A percentile compares a stretch with the other conserved stretches of the same genome.
Evolutionary conservation across 2,888 invertebrate genomes (phyloP).

Genomic region (Dorcus hopei): DNA sequence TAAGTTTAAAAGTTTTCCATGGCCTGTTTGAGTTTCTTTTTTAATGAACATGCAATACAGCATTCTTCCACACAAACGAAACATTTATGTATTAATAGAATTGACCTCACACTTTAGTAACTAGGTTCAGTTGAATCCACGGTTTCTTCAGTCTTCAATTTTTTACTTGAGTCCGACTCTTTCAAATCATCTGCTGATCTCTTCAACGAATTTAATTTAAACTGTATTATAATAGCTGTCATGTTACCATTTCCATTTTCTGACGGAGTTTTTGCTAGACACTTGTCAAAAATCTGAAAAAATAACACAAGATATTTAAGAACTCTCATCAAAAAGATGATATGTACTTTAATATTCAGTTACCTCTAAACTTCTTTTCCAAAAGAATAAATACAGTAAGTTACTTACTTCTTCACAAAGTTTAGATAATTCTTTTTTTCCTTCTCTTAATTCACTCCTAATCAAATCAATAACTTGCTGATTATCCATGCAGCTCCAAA

Average conservation of each 20-base stretch:
- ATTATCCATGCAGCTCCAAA: slow-evolving; percentile 97
- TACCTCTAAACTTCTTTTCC: background rate
- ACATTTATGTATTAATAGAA: too few species aligned
- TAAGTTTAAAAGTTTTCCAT: too few species aligned
- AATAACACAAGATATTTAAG: background rate
- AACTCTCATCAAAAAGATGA: background rate
- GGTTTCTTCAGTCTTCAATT: slow-evolving; percentile 39
- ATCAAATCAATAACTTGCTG: slow-evolving; percentile 94
- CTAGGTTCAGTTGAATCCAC: too few species aligned
- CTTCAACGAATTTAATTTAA: slow-evolving; percentile 53
- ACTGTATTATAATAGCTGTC: slow-evolving; percentile 92
- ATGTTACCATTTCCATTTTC: slow-evolving; percentile 84
- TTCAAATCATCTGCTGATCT: slow-evolving; percentile 34
- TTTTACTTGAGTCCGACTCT: slow-evolving; percentile 28
- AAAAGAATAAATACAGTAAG: background rate
- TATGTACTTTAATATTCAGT: too few species aligned
- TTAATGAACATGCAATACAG: too few species aligned
- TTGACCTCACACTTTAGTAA: too few species aligned
- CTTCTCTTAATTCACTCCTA: slow-evolving; percentile 62
- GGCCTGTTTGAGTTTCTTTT: too few species aligned
- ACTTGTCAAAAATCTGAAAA: slow-evolving; percentile 85
- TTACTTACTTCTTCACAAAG: slow-evolving; percentile 88
- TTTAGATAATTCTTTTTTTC: slow-evolving; percentile 68
- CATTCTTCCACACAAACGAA: too few species aligned
- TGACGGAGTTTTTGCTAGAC: slow-evolving; percentile 67